Evolutionary conservation across 1,140 invertebrate species (phyloP).

Genomic region (Trichomalopsis sarcophagae): DNA sequence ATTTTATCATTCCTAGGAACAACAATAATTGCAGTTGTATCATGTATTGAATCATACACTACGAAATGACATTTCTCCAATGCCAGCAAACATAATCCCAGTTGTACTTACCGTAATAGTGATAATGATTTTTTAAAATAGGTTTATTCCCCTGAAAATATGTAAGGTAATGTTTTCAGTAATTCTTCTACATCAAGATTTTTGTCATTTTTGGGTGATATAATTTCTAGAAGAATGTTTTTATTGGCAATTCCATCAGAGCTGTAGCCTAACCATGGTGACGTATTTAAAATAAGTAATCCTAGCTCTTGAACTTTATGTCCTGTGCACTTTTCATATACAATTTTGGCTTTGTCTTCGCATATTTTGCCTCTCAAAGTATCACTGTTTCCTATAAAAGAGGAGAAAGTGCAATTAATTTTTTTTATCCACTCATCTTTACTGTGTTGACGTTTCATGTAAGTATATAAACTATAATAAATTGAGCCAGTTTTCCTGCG

Average conservation of each 20-base stretch:
- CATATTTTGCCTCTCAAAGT: neutral
- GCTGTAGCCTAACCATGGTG: too few relatives aligned
- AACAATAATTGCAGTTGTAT: neutral
- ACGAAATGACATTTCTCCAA: neutral
- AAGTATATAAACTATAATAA: neutral
- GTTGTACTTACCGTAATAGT: neutral
- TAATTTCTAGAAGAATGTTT: neutral
- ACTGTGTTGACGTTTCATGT: neutral
- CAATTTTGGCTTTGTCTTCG: neutral
- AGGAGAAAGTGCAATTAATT: neutral
- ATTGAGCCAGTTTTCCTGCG: neutral
- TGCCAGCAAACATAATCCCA: neutral
- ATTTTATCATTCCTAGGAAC: neutral
- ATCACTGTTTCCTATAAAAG: neutral
- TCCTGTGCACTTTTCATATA: neutral
- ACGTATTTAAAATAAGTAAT: neutral
- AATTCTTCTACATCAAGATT: neutral
- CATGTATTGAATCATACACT: neutral
- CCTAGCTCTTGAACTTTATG: neutral
- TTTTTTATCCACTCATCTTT: neutral
- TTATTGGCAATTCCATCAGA: too few relatives aligned
- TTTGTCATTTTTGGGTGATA: neutral
- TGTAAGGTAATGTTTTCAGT: neutral
- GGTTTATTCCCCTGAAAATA: neutral
- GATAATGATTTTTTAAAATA: neutral